These are phyloP conservation scores for Apogon hyalosoma DNA, from an alignment of 2,797 vertebrate species.

Conservation along the genomic window DNA sequence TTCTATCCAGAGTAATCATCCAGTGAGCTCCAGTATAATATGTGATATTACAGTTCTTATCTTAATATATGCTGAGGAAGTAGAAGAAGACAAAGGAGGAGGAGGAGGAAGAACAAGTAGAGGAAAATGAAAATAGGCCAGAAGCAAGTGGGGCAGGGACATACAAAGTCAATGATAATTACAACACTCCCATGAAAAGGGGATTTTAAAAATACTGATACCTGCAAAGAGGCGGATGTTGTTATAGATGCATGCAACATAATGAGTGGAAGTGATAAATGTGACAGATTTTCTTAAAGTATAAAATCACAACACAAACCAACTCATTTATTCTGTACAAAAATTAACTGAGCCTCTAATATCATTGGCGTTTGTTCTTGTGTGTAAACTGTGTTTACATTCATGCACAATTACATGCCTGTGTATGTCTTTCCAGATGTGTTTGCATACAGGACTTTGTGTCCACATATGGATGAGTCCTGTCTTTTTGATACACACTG, in stretches of 20 bases:
- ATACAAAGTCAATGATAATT: neutral
- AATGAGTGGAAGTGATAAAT: too few relatives aligned
- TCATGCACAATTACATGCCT: neutral
- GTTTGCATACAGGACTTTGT: slow-evolving; percentile 13
- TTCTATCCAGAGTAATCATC: too few relatives aligned
- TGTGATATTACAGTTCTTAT: too few relatives aligned
- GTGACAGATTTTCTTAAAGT: slow-evolving; percentile 15
- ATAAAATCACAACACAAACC: slow-evolving; percentile 16
- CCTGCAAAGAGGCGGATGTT: too few relatives aligned
- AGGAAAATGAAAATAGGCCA: neutral
- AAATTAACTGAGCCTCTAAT: slow-evolving; percentile 6
- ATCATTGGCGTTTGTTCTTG: slow-evolving; percentile 10
- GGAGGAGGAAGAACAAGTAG: too few relatives aligned
- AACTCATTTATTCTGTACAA: neutral
- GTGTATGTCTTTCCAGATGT: neutral
- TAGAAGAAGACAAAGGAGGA: too few relatives aligned
- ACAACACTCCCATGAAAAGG: too few relatives aligned
- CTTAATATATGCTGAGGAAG: too few relatives aligned
- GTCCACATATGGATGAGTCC: slow-evolving; percentile 25
- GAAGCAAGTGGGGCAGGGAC: neutral
- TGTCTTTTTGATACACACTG: slow-evolving; percentile 30
- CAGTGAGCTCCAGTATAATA: too few relatives aligned
- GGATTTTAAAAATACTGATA: too few relatives aligned
- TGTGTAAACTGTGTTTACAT: neutral
- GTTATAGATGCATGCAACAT: too few relatives aligned